Base-by-base conservation (phyloP, 2,888 invertebrate species). In the Podotricha telesiphe region DNA sequence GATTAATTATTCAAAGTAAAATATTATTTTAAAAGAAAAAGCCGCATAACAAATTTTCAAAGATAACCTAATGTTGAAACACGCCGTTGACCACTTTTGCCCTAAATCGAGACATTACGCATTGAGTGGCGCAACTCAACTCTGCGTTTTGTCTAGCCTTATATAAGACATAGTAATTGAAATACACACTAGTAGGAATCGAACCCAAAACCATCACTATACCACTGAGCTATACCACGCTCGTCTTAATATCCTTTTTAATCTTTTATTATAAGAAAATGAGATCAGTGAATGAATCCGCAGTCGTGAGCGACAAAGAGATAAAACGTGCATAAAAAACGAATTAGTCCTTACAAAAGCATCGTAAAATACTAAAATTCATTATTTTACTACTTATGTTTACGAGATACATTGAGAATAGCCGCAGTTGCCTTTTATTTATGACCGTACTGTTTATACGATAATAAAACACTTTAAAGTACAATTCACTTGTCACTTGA, bases 331-430 rank as follows among this genome's bases (percentile, higher is more conserved):
- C 17, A 17, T 67, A 67, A 67, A 62, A 13, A 62, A 68, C 53
- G 65, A 72, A 72, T 72, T 65, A 64, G 59, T 67, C 72, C 56
- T 45, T 47, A 48, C 64, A 71, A 67, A 47, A 68, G 50, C 65
- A 65, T 56, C 55, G 55, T 69, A 72, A 71, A 67, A 68, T 8
- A 34, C 67, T 59, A 47, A 67, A 55, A 70, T 65, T 67, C 67
- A 65, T 61, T 58, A 50, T 63, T 61, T 67, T 37, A 62, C 13
- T 47, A 48, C 47, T 37, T 20, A 17, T 64, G 64, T 51, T 64
- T 51, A 51, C 22, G 64, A 64, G 11, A 64, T 53, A 51, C 20
- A 51, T 42, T 64, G 53, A 64, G 42, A 64, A 64, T 64, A 34
- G 51, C 42, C 64, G 34, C 64, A 51, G 64, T 64, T 62, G 62